phyloP scores from a whole-genome alignment of 2,888 invertebrate genomes.

The Rhodophaea formosa region DNA sequence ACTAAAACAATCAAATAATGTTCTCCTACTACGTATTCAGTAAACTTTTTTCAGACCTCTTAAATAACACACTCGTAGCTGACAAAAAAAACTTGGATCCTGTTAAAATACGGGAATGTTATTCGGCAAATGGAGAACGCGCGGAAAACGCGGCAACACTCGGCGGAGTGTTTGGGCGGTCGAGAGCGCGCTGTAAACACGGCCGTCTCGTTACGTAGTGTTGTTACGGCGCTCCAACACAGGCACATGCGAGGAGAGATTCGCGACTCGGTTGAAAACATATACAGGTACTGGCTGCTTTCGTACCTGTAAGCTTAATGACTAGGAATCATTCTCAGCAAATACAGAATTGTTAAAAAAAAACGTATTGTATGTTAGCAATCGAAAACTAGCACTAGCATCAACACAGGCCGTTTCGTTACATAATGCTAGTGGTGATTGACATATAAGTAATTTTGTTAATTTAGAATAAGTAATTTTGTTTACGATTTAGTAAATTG shows the following conservation, averaged over 20 bases:
- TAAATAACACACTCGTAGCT: not conserved
- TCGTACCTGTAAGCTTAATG: too few relatives aligned
- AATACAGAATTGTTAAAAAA: too few relatives aligned
- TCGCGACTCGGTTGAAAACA: not conserved
- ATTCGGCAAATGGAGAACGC: conserved; percentile 3
- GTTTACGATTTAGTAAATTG: too few relatives aligned
- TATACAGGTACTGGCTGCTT: not conserved
- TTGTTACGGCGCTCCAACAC: not conserved
- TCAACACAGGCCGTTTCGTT: too few relatives aligned
- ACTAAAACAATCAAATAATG: not conserved
- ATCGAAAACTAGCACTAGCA: too few relatives aligned
- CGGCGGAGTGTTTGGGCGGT: conserved; percentile 8
- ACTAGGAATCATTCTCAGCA: too few relatives aligned
- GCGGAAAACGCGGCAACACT: conserved; percentile 2
- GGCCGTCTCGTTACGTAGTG: not conserved
- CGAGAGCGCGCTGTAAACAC: not conserved
- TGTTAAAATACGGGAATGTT: not conserved
- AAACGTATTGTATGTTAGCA: too few relatives aligned
- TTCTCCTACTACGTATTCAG: not conserved
- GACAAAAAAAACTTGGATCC: not conserved
- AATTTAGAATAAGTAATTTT: too few relatives aligned
- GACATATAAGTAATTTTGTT: too few relatives aligned
- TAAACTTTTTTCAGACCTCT: not conserved
- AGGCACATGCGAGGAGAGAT: not conserved
- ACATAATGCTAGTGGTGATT: too few relatives aligned